Base-by-base conservation (phyloP, 2,113 vertebrate species). In the Zosterops japonicus region DNA sequence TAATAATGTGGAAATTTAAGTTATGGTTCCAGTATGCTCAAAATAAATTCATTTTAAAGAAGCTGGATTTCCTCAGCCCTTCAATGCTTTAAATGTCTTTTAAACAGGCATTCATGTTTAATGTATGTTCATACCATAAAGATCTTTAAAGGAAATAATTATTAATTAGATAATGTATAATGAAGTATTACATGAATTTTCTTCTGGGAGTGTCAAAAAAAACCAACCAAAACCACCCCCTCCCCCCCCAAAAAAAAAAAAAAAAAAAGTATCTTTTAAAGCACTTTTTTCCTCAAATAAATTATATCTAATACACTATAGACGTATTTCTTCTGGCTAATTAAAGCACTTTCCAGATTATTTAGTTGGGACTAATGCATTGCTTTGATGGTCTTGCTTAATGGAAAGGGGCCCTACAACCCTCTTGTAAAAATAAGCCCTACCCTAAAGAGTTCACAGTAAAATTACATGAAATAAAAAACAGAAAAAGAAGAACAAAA, bases 31-130 rank as follows among this genome's bases (percentile, higher is more conserved):
- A 71, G 8, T 21, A 49, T 19, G 20, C 55, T 94, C 9, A 86
- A 76, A 93, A 87, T 11, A 93, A 95, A 86, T 87, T 6, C 33
- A 36, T 67, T 84, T 67, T 67, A 81, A 93, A 81, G 35, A 97
- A 63, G 31, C 4, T 91, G 50, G 4, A 17, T 74, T 95, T 94
- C 59, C 33, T 79, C 16, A 69, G 4, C 14, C 56, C 47, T 72
- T 39, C 39, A 39, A 39, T 39, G 39, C 11, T 39, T 39, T 39
- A 39, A 39, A 39, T 39, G 39, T 11, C 39, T 39, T 39, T 39
- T 39, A 39, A 39, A 94, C 36, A 27, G 11, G 11, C 29, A 50
- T 80, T 88, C 39, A 36, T 70, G 12, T 69, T 69, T 42, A 80
- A 23, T 63, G 14, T 42, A 79, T 12, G 29, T 22, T 67, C 6